Evolutionary conservation across 2,888 invertebrate genomes (phyloP), one percentile per base, ranked within the genome.

Genomic region (Meta bourneti): DNA sequence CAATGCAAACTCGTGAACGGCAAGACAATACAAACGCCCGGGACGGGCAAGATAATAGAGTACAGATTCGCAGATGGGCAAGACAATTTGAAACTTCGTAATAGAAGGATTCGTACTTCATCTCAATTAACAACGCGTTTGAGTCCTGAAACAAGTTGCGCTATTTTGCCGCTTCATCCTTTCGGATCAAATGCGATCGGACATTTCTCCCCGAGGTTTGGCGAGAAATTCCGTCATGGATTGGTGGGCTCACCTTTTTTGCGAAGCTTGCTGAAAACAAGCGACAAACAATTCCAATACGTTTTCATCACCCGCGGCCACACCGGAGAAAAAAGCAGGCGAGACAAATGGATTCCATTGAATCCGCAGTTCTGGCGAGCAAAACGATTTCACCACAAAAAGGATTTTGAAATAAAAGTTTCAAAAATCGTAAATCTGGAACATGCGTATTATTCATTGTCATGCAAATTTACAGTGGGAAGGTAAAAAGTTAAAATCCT

Each of bases 371-470:
- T 13, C 72, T 52, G 69, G 51, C 72, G 48, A 34, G 6, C n/a
- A 19, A 20, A 72, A 83, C 13, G 48, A 13, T 51, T 70, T 52
- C 54, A 52, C 52, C 83, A 52, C 72, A 83, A 72, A 83, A 72
- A 74, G 83, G 83, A 83, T 83, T 83, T 83, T 72, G 7, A 82
- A 71, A 82, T 70, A 82, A 82, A 70, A 82, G 70, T 82, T 70
- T 48, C 74, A 83, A 83, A 83, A 83, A 83, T 83, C 74, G 49
- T 83, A 83, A 74, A 83, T 74, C 19, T 71, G 74, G 16, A 83
- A 72, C 83, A 83, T 83, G 74, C 83, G 83, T 83, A 83, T 83
- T 83, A 83, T 83, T 83, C 74, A 83, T 83, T 83, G 74, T 83
- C 74, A 83, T 83, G 83, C 72, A 83, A 83, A 83, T 83, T 72